Evolutionary conservation across 2,888 invertebrate genomes (phyloP), one percentile per base, ranked within the genome.

Genomic region (Catocala sponsa): DNA sequence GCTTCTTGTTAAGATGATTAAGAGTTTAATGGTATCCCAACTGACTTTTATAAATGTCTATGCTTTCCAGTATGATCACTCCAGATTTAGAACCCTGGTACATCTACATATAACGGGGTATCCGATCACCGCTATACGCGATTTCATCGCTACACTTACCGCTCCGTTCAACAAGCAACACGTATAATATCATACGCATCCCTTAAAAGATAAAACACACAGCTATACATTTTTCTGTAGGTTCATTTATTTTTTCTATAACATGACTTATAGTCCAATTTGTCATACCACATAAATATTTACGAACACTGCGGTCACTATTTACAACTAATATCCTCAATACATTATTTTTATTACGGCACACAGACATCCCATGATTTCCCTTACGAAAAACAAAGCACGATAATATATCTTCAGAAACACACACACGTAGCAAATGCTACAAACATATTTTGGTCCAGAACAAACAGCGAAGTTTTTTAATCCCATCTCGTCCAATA

Each of bases 381-480:
- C 38, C 42, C 13, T 42, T 47, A 9, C n/a, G 32, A 46, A 41
- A 53, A 46, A 58, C 25, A 57, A 44, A 54, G 47, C 38, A 44
- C 6, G 46, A 10, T 12, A 33, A 54, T 54, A 47, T 44, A 47
- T 55, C 25, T 25, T 25, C 25, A 25, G 25, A 25, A 25, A 25
- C 25, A 25, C 25, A 25, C 25, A 25, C 25, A 25, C 25, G 25
- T 25, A 25, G 25, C 25, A n/a, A 33, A 42, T 42, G 47, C 0
- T 52, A 10, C 57, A 49, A 61, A 52, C 59, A 71, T 72, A 74
- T 63, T 61, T 59, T 49, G 6, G 56, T 48, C 0, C 50, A 25
- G 25, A 42, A 15, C 62, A 44, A 57, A 33, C 54, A 41, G 32
- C 11, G 15, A 76, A 75, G 65, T 76, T 76, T 70, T 70, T 76